These are phyloP conservation scores for Drosophila burlai DNA, from an alignment of 1,140 invertebrate species.

Conservation along the genomic window DNA sequence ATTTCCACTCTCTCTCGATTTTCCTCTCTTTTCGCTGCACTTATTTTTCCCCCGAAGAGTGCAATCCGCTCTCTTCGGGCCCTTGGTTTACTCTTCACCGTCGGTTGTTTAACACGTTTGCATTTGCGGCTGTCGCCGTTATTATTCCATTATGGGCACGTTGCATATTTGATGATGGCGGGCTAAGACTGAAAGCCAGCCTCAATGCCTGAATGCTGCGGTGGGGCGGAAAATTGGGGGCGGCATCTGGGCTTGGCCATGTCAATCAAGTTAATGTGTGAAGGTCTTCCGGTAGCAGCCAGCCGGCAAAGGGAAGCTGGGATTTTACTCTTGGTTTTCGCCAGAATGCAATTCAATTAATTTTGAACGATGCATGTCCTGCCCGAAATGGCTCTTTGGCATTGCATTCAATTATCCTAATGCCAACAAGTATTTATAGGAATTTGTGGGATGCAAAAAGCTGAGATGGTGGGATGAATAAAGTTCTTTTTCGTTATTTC, in stretches of 20 bases:
- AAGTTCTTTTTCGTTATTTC: neutral
- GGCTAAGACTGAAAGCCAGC: neutral
- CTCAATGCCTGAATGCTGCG: constrained; percentile 15
- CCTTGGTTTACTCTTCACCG: constrained; percentile 1
- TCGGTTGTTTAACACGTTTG: constrained; percentile 45
- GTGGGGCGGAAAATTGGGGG: constrained; percentile 14
- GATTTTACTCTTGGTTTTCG: constrained; percentile 27
- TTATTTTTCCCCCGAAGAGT: constrained; percentile 23
- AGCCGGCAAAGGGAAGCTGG: neutral
- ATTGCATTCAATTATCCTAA: constrained; percentile 36
- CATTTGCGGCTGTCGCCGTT: constrained; percentile 61
- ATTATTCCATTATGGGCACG: constrained; percentile 72
- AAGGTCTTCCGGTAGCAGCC: constrained; percentile 23
- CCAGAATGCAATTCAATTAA: constrained; percentile 60
- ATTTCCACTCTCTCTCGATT: constrained; percentile 18
- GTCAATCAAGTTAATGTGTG: constrained; percentile 48
- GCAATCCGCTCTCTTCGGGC: constrained; percentile 3
- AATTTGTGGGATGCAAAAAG: neutral
- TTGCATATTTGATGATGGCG: constrained; percentile 42
- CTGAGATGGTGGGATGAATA: neutral
- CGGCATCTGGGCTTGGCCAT: constrained; percentile 11
- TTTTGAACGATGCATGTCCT: constrained; percentile 29
- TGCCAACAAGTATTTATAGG: constrained; percentile 4
- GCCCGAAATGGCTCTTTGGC: constrained; percentile 6
- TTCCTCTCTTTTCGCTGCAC: constrained; percentile 58